phyloP scores from a whole-genome alignment of 2,797 vertebrate genomes.

The Chiroxiphia lanceolata region DNA sequence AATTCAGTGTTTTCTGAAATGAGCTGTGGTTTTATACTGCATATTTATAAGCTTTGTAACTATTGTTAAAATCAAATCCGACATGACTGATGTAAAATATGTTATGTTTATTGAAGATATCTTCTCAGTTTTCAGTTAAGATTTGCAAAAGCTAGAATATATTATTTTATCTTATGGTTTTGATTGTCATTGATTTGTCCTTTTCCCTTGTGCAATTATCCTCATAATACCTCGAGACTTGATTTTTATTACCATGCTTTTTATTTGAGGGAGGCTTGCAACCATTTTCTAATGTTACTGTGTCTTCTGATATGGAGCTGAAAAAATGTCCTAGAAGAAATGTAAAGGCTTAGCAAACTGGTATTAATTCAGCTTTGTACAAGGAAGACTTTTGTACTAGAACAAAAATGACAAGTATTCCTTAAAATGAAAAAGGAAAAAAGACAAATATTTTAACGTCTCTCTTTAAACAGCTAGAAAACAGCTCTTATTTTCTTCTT shows the following conservation, averaged over 20 bases:
- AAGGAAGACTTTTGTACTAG: not conserved
- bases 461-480: not conserved
- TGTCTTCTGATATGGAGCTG: not conserved
- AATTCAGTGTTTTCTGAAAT: conserved; percentile 52
- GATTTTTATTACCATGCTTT: not conserved
- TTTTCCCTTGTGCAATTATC: not conserved
- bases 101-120: conserved; percentile 30
- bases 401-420: not conserved
- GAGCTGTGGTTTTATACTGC: conserved; percentile 27
- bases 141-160: not conserved
- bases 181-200: not conserved
- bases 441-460: not conserved
- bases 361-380: not conserved
- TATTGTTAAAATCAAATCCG: conserved; percentile 46
- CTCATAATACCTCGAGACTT: not conserved
- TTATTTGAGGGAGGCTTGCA: not conserved
- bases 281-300: not conserved
- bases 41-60: conserved; percentile 57
- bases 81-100: not conserved
- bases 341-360: not conserved
- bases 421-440: not conserved
- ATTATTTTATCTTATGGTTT: not conserved
- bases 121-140: not conserved
- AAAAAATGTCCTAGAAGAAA: not conserved
- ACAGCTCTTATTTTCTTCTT: not conserved